Conservation (phyloP, 1,140 invertebrate species). For the Neodiprion pinetum region DNA sequence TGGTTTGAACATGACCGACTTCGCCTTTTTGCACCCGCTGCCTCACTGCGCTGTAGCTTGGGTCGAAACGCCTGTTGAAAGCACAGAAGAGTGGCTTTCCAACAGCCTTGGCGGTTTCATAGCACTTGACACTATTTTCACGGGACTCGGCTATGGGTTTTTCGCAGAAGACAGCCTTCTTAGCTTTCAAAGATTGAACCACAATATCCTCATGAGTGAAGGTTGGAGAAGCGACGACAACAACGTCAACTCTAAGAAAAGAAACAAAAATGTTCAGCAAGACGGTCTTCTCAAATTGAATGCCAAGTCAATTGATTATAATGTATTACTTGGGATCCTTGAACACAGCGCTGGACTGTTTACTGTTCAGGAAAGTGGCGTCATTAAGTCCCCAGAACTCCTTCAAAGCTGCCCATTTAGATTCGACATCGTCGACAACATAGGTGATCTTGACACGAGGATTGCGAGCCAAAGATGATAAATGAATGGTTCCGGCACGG, state of each 20-base stretch:
- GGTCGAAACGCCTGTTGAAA: slow-evolving; percentile 76
- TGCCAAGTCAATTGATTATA: background rate
- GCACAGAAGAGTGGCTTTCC: slow-evolving; percentile 68
- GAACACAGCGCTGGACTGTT: slow-evolving; percentile 62
- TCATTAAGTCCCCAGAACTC: slow-evolving; percentile 63
- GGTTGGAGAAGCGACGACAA: slow-evolving; percentile 69
- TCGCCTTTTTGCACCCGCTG: slow-evolving; percentile 64
- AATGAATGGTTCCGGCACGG: slow-evolving; percentile 69
- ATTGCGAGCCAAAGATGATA: slow-evolving; percentile 64
- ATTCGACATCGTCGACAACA: slow-evolving; percentile 65
- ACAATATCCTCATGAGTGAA: slow-evolving; percentile 69
- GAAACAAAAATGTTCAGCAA: slow-evolving; percentile 21
- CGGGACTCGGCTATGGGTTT: slow-evolving; percentile 72
- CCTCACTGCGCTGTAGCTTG: slow-evolving; percentile 64
- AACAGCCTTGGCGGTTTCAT: slow-evolving; percentile 65
- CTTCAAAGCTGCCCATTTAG: slow-evolving; percentile 59
- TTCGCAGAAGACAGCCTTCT: slow-evolving; percentile 75
- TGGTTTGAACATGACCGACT: slow-evolving; percentile 68
- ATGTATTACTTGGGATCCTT: slow-evolving; percentile 64
- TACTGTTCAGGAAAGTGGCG: slow-evolving; percentile 61
- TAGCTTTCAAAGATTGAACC: slow-evolving; percentile 63
- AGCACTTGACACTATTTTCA: slow-evolving; percentile 65
- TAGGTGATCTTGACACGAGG: slow-evolving; percentile 66
- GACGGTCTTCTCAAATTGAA: slow-evolving; percentile 21
- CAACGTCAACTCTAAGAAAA: slow-evolving; percentile 61